These are phyloP conservation scores for Synanthedon tipuliformis DNA, from an alignment of 2,888 invertebrate species.

Conservation along the genomic window DNA sequence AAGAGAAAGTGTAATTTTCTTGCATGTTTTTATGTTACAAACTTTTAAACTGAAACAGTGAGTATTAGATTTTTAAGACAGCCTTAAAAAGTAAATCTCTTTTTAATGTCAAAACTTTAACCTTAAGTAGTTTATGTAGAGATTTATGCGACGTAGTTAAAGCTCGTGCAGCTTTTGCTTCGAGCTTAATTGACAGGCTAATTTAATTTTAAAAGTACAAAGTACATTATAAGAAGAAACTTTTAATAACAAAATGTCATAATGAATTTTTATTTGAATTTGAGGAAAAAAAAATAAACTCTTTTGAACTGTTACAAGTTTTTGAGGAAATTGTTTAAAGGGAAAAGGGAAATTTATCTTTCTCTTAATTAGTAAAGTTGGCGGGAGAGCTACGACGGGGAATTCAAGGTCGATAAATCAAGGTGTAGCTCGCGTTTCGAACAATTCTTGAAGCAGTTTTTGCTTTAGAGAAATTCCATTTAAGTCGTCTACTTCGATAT, in stretches of 20 bases:
- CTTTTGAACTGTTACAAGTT: conserved; percentile 40
- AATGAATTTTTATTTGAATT: conserved; percentile 25
- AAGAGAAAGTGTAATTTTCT: background rate
- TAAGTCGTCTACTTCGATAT: conserved; percentile 27
- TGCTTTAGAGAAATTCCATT: conserved; percentile 37
- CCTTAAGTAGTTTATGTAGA: background rate
- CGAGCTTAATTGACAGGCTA: conserved; percentile 1
- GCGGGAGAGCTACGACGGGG: conserved; percentile 38
- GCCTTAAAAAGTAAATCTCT: no score
- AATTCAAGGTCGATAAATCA: conserved; percentile 63
- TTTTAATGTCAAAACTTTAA: background rate
- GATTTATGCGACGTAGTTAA: no score
- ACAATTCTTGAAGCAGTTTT: conserved; percentile 32
- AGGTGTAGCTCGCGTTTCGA: conserved; percentile 48
- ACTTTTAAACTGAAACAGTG: no score
- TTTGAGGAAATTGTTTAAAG: conserved; percentile 55
- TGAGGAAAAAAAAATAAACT: conserved; percentile 27
- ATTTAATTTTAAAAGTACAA: no score
- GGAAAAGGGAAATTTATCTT: conserved; percentile 65
- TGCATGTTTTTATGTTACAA: no score
- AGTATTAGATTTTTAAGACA: no score
- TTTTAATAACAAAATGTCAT: conserved; percentile 15
- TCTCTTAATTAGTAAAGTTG: conserved; percentile 66
- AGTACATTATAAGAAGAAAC: conserved; percentile 5
- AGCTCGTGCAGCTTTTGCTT: background rate